A percentile compares a stretch with the other conserved stretches of the same genome.
Conservation (phyloP, 2,888 invertebrate species). For the Ophion ellenae region DNA sequence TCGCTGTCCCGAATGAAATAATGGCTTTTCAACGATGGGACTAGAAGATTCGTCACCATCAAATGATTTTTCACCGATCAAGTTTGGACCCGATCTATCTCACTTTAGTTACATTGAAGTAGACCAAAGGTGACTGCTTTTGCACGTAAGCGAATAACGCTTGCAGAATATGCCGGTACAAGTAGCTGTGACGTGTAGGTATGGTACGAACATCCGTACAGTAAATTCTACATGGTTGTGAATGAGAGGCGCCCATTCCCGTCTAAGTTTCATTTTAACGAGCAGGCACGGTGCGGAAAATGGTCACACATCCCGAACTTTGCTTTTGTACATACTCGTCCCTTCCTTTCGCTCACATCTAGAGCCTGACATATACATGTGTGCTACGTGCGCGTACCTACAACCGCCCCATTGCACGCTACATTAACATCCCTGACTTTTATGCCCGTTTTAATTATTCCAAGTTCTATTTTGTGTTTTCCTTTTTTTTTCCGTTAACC, state of each 20-base stretch:
- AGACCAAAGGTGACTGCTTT: neutral
- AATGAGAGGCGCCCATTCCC: constrained; percentile 60
- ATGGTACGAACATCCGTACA: constrained; percentile 40
- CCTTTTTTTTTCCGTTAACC: constrained; percentile 44
- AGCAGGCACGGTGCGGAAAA: constrained; percentile 53
- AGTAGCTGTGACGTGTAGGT: constrained; percentile 26
- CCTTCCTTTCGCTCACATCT: constrained; percentile 34
- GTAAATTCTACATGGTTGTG: neutral
- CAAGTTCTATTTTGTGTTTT: constrained; percentile 61
- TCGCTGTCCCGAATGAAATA: too few relatives aligned
- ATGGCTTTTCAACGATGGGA: too few relatives aligned
- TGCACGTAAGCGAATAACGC: constrained; percentile 6
- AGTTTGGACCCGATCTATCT: too few relatives aligned
- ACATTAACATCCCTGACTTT: constrained; percentile 71
- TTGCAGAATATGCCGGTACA: neutral
- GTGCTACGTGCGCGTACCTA: neutral
- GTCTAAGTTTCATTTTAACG: constrained; percentile 65
- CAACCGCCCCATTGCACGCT: constrained; percentile 48
- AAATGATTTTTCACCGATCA: too few relatives aligned
- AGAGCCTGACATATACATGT: constrained; percentile 6
- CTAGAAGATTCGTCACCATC: too few relatives aligned
- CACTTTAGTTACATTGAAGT: constrained; percentile 13
- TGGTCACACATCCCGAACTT: constrained; percentile 54
- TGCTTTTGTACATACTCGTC: constrained; percentile 45
- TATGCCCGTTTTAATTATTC: constrained; percentile 75